These are phyloP conservation scores for Aspidoscelis tigris DNA, from an alignment of 2,113 vertebrate genomes.

Conservation along the genomic window DNA sequence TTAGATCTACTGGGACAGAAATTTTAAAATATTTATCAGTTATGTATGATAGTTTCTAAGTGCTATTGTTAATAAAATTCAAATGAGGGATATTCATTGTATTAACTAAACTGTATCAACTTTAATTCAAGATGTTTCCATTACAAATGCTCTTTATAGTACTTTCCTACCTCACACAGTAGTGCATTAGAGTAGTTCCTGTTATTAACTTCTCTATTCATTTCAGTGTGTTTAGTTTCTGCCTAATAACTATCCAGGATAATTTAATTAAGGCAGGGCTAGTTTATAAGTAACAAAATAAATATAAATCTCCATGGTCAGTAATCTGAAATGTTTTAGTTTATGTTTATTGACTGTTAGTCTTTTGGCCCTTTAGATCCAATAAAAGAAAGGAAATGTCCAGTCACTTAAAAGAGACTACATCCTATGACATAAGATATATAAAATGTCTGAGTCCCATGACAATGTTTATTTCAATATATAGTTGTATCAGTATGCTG, in stretches of 20 bases:
- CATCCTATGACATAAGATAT: too few species aligned
- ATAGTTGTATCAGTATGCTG: background rate
- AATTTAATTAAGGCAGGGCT: conserved; percentile 17
- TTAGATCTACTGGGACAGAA: background rate
- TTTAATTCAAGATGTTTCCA: background rate
- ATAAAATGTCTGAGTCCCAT: background rate
- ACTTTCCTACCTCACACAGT: background rate
- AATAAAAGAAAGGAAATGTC: too few species aligned
- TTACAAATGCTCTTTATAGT: background rate
- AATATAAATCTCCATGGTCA: background rate
- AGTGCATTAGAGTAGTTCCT: background rate
- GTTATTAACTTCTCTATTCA: conserved; percentile 2
- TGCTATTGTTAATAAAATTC: background rate
- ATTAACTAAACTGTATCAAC: conserved; percentile 1
- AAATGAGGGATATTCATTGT: background rate
- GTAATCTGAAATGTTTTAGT: background rate
- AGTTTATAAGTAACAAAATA: conserved; percentile 22
- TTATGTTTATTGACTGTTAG: too few species aligned
- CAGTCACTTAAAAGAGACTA: too few species aligned
- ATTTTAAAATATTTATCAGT: background rate
- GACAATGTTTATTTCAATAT: background rate
- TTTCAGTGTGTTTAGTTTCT: conserved; percentile 1
- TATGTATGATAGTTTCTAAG: background rate
- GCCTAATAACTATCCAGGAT: conserved; percentile 19
- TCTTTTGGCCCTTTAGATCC: too few species aligned